These are phyloP conservation scores for Neodiprion pinetum DNA, from an alignment of 1,140 invertebrate genomes.

Conservation along the genomic window DNA sequence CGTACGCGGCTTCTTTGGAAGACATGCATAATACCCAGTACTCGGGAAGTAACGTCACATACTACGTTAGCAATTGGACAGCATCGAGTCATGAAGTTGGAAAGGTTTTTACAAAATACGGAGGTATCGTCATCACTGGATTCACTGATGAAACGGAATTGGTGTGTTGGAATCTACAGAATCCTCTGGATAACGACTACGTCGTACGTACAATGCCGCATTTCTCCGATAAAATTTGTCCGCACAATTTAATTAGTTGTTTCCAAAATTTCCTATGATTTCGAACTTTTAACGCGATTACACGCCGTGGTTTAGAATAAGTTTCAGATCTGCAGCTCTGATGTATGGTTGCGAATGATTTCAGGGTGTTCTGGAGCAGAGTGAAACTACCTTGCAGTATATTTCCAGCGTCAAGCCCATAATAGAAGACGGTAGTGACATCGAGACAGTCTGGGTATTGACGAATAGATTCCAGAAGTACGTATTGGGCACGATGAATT, in stretches of 20 bases:
- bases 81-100: constrained; percentile 14
- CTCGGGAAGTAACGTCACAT: constrained; percentile 25
- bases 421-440: not conserved
- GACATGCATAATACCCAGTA: constrained; percentile 32
- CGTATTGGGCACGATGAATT: constrained; percentile 39
- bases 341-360: no score
- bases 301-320: no score
- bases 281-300: no score
- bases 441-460: constrained; percentile 42
- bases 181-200: constrained; percentile 44
- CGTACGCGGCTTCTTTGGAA: constrained; percentile 37
- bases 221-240: constrained; percentile 13
- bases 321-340: no score
- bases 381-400: no score
- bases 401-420: no score
- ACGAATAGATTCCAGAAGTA: constrained; percentile 43
- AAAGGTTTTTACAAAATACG: constrained; percentile 19
- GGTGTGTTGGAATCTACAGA: constrained; percentile 46
- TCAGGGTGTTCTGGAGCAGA: no score
- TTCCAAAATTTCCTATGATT: no score
- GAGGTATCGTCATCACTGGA: constrained; percentile 48
- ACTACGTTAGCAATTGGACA: constrained; percentile 27
- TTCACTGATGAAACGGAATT: constrained; percentile 40
- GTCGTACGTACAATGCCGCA: constrained; percentile 40
- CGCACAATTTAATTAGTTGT: no score